Conservation (phyloP, 1,140 invertebrate genomes). For the Camponotus vicinus region DNA sequence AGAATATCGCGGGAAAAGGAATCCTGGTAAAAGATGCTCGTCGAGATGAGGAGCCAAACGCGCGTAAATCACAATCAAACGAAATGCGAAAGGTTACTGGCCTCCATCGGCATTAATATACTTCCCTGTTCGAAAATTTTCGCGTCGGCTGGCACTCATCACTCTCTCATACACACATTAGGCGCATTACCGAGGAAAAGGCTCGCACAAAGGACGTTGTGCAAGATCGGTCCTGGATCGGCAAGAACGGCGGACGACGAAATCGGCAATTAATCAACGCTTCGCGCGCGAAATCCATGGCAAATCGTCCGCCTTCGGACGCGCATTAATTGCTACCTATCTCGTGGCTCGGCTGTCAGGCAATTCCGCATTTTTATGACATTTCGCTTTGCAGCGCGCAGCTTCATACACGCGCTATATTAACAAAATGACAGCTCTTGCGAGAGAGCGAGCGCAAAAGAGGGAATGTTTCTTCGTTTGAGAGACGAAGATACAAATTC, state of each 20-base stretch:
- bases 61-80: constrained; percentile 10
- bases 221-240: constrained; percentile 34
- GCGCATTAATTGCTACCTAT: constrained; percentile 65
- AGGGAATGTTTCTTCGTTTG: background rate
- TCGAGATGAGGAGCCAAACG: background rate
- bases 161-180: background rate
- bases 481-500: constrained; percentile 11
- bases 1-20: background rate
- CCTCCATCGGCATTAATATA: background rate
- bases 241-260: constrained; percentile 25
- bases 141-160: background rate
- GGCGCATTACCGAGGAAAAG: background rate
- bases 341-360: constrained; percentile 51
- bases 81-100: constrained; percentile 20
- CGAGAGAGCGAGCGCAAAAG: constrained; percentile 11
- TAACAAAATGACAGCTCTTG: constrained; percentile 9
- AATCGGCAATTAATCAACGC: constrained; percentile 54
- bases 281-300: background rate
- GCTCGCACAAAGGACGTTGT: constrained; percentile 12
- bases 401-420: background rate
- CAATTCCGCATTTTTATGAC: constrained; percentile 73
- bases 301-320: constrained; percentile 46
- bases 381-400: constrained; percentile 55
- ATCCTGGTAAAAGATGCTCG: background rate
- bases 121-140: background rate